These are phyloP conservation scores for Podotricha telesiphe DNA, from an alignment of 2,888 invertebrate species.

Conservation along the genomic window DNA sequence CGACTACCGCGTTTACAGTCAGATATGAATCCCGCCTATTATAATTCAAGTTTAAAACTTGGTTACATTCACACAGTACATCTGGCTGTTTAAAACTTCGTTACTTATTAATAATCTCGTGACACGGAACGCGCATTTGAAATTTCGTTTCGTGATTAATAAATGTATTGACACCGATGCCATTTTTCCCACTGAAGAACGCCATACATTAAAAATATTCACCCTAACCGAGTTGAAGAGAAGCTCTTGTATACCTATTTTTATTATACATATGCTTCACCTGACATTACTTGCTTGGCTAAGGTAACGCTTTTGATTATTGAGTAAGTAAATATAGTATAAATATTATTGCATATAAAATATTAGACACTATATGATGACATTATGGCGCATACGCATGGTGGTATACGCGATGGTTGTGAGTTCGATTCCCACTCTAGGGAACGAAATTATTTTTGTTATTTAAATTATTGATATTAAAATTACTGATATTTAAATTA, in stretches of 20 bases:
- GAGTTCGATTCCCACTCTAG: too few species aligned
- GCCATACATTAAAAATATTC: constrained; percentile 30
- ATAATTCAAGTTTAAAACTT: neutral
- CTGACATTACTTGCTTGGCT: neutral
- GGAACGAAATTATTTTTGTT: too few species aligned
- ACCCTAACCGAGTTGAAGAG: neutral
- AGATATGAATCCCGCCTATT: too few species aligned
- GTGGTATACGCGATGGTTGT: too few species aligned
- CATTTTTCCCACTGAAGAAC: constrained; percentile 39
- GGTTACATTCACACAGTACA: too few species aligned
- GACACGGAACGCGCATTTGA: constrained; percentile 38
- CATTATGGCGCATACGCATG: too few species aligned
- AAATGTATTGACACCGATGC: constrained; percentile 39
- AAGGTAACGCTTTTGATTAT: neutral
- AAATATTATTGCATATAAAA: too few species aligned
- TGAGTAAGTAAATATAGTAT: neutral
- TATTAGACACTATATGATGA: too few species aligned
- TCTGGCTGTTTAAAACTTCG: neutral
- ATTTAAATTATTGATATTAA: too few species aligned
- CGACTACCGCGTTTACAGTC: too few species aligned
- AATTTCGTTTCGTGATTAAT: constrained; percentile 36
- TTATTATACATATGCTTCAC: neutral
- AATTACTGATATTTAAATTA: too few species aligned
- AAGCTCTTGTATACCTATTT: neutral
- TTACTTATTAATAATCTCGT: constrained; percentile 29